Percentiles rank a stretch among this genome's conserved stretches.
phyloP scores from a whole-genome alignment of 2,797 vertebrate species.

The Podarcis lilfordi region DNA sequence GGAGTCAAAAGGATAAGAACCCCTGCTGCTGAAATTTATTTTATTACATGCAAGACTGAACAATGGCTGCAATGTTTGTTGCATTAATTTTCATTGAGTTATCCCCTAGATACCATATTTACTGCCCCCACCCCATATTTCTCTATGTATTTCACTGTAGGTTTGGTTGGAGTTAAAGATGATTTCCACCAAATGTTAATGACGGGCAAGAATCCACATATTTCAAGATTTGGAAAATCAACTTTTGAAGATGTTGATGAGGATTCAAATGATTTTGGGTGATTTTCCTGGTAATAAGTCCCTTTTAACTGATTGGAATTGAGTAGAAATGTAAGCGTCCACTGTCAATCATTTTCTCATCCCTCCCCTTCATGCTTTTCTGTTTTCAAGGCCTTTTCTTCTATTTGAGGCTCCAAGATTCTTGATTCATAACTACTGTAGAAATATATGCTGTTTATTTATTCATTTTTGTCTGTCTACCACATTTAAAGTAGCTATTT shows the following conservation, averaged over 20 bases:
- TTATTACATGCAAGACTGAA: background rate
- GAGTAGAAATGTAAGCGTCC: background rate
- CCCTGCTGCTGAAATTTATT: background rate
- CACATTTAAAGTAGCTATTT: background rate
- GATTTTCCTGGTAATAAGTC: background rate
- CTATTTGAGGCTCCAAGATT: background rate
- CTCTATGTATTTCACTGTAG: conserved; percentile 10
- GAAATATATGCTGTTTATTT: background rate
- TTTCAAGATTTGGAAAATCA: conserved; percentile 22
- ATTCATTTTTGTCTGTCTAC: background rate
- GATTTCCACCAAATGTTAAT: background rate
- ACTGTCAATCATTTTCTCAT: background rate
- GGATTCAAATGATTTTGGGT: conserved; percentile 13
- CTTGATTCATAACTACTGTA: background rate
- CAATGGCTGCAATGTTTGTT: background rate
- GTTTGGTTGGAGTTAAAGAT: background rate
- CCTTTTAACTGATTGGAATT: background rate
- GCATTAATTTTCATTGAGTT: background rate
- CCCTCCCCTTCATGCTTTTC: background rate
- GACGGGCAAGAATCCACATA: conserved; percentile 14
- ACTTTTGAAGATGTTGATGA: conserved; percentile 24
- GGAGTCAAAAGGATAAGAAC: background rate
- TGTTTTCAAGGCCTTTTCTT: background rate
- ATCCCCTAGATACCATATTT: background rate
- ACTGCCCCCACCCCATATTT: background rate